Base-by-base conservation (phyloP, 2,113 vertebrate species). In the Nesogale talazaci region DNA sequence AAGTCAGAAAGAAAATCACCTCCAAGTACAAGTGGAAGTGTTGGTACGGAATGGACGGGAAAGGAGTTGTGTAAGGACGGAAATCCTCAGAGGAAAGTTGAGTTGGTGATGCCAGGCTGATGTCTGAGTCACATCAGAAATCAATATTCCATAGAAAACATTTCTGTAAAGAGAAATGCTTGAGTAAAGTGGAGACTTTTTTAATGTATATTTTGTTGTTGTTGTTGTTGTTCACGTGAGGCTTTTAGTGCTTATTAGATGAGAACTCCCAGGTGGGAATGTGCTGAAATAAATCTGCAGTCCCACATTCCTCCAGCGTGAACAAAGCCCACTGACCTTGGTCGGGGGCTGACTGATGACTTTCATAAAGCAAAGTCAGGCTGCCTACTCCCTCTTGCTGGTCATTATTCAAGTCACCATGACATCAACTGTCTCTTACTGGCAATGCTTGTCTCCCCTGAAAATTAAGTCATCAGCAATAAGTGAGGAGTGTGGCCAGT, bases 231-330 rank as follows among this genome's bases (percentile, higher is more conserved):
- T 63, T 91, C 81, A 56, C 27, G 89, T 96, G 87, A 36, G 69
- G 69, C 86, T 85, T 81, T 87, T 61, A 85, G 23, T 65, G 74
- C 81, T 52, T 93, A 87, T 95, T 78, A 61, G 82, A 78, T 86
- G 36, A 91, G 70, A 86, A 79, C 59, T 74, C 7, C 67, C 75
- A 29, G 38, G 4, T 31, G 22, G 67, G 67, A 81, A 61, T 56
- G 69, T 9, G 36, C 78, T 40, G 56, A 89, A 93, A 79, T 91
- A 81, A 94, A 90, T 91, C 90, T 67, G 3, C 61, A 57, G 65
- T 42, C 87, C 63, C 57, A 74, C 29, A 57, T 95, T 80, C 74
- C 83, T 79, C 76, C 76, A 94, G 69, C 85, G 76, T 82, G 72
- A 79, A 57, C n/a, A n/a, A 85, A 91, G 91, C 22, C 34, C 83